Evolutionary conservation across 2,888 invertebrate genomes (phyloP), one percentile per base, ranked within the genome.

Genomic region (Ichneumoninae sp.): DNA sequence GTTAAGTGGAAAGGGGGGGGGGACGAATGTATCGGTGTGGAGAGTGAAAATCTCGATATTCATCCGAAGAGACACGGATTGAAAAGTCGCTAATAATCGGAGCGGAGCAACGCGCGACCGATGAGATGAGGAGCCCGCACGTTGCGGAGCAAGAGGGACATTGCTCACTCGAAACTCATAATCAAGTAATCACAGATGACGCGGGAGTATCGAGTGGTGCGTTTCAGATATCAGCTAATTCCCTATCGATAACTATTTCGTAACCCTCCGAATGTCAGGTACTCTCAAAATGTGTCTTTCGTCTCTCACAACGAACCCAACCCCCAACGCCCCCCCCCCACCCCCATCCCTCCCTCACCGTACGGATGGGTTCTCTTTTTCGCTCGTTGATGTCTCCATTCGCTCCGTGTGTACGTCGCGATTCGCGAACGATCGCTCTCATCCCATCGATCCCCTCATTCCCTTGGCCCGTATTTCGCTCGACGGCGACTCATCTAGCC

Each of bases 151-250:
- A 78, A 77, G 87, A 85, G 81, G 86, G 87, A 86, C 87, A 88
- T 87, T 87, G 86, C 82, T 87, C 88, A 88, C 90, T 90, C 89
- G 90, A 90, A 88, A 87, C 89, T 89, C 89, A 91, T 92, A 90
- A 91, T 91, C 88, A 89, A 91, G 91, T 92, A 90, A 91, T 92
- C 91, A 88, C 91, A 91, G 89, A 90, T 90, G 90, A 91, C 88
- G 89, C 87, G 88, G 88, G 87, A 60, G 87, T 89, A 91, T 91
- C 88, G 89, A 91, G 89, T 89, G 87, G 88, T 84, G 87, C 89
- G 89, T 91, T 90, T 89, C 89, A 91, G 85, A 85, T 89, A 89
- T 90, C 88, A 88, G 88, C 89, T 90, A 89, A 89, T 89, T 90
- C 88, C 85, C 86, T 78, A 83, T 78, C 78, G 57, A 82, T 65